Base-by-base conservation (phyloP, 2,113 vertebrate genomes). In the Gallinago jamesoni region DNA sequence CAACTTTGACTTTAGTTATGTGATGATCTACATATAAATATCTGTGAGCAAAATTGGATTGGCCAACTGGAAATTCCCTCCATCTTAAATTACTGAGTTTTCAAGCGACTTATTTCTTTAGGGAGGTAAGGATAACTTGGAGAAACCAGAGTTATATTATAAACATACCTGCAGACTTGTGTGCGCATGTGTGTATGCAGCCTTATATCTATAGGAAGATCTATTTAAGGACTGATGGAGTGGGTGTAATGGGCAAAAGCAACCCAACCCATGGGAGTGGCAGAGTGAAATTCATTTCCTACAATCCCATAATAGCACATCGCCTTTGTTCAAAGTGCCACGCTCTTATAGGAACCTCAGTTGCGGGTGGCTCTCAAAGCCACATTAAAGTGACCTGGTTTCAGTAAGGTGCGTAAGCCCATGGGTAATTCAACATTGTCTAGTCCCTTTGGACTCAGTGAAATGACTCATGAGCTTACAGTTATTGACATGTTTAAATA, bases 381-480 rank as follows among this genome's bases (percentile, higher is more conserved):
- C 90, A 84, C 92, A 93, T 97, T 39, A 96, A 95, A 96, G 96
- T 92, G 95, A 90, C 96, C 93, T 92, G 93, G 77, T 96, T 96
- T 96, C 83, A 90, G 35, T 21, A 89, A 89, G 88, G 73, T 92
- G 80, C 1, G 5, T 92, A 90, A 96, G n/a, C 30, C 66, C 27
- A 5, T 50, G 73, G 63, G 80, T 86, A 94, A 90, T 81, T 84
- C 77, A 84, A 59, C n/a, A 11, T 52, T 75, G 88, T 86, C 79
- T 96, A 8, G 64, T 77, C 83, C 43, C 56, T 93, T 92, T 87
- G 52, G 92, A 78, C 66, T 84, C 75, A 9, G 45, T 35, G 57
- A 67, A 88, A 60, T 96, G 90, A 94, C 52, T 96, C 94, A 95
- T 16, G 20, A 72, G 64, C 91, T 95, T 90, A 56, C 27, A 74